phyloP scores from a whole-genome alignment of 2,888 invertebrate species.

The Troides helena region DNA sequence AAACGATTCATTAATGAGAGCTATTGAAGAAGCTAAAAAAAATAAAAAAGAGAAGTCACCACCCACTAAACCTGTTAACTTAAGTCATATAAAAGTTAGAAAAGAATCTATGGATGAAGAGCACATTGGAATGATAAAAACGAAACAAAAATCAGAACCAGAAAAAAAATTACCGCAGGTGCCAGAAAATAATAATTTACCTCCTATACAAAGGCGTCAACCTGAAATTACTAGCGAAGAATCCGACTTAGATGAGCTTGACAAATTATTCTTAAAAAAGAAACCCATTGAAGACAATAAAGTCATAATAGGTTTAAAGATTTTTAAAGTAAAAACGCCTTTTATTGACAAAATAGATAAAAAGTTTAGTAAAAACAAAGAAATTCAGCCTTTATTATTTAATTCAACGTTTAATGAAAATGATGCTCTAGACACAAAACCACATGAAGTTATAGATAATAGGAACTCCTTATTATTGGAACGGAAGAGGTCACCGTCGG shows the following conservation, averaged over 20 bases:
- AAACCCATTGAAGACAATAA: slow-evolving; percentile 36
- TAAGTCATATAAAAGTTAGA: slow-evolving; percentile 41
- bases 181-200: slow-evolving; percentile 33
- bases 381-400: slow-evolving; percentile 42
- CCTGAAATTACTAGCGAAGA: slow-evolving; percentile 37
- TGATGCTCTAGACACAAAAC: slow-evolving; percentile 8
- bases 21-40: slow-evolving; percentile 21
- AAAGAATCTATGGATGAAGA: slow-evolving; percentile 42
- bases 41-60: slow-evolving; percentile 6
- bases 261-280: slow-evolving; percentile 36
- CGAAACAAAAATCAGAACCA: slow-evolving; percentile 40
- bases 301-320: slow-evolving; percentile 53
- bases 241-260: slow-evolving; percentile 45
- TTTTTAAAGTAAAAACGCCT: slow-evolving; percentile 45
- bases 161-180: slow-evolving; percentile 26
- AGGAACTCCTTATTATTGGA: not conserved
- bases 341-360: slow-evolving; percentile 31
- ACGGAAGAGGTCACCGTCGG: not conserved
- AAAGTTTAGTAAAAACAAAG: slow-evolving; percentile 22
- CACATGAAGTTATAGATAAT: slow-evolving; percentile 5
- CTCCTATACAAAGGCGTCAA: slow-evolving; percentile 27
- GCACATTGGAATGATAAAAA: slow-evolving; percentile 44
- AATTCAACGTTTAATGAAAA: slow-evolving; percentile 38
- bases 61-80: slow-evolving; percentile 32
- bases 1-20: slow-evolving; percentile 21